These are phyloP conservation scores for Lycorma delicatula DNA, from an alignment of 1,140 invertebrate genomes.

Conservation along the genomic window DNA sequence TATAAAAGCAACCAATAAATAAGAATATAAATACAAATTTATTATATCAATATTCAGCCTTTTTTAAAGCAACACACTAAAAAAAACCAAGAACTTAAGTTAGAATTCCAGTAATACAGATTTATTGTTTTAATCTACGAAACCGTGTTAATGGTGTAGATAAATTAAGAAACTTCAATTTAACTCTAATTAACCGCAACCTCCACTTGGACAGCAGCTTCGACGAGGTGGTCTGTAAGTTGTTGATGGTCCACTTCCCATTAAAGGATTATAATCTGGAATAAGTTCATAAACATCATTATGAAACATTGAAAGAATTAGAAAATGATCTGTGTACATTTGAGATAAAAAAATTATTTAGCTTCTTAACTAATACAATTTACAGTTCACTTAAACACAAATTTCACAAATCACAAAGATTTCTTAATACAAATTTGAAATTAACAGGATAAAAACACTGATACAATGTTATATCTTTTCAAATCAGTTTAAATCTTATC, in stretches of 20 bases:
- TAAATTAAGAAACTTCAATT: too few relatives aligned
- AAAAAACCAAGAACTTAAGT: too few relatives aligned
- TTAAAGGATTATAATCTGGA: conserved; percentile 27
- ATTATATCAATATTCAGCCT: too few relatives aligned
- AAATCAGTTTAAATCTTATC: too few relatives aligned
- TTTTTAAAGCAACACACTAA: too few relatives aligned
- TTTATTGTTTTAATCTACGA: too few relatives aligned
- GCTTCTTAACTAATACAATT: neutral
- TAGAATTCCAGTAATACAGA: too few relatives aligned
- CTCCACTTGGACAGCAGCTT: conserved; percentile 24
- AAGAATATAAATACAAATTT: too few relatives aligned
- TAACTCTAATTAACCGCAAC: conserved; percentile 26
- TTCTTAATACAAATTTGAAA: neutral
- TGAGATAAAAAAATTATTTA: neutral
- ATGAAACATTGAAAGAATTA: neutral
- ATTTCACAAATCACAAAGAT: neutral
- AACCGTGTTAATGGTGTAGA: too few relatives aligned
- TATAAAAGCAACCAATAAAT: too few relatives aligned
- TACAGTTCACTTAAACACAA: neutral
- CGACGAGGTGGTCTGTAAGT: conserved; percentile 22
- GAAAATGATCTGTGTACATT: neutral
- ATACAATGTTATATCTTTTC: too few relatives aligned
- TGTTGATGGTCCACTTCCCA: conserved; percentile 20
- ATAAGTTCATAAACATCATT: conserved; percentile 8
- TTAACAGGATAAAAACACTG: too few relatives aligned